Evolutionary conservation across 2,797 vertebrate genomes (phyloP).

Genomic region (Silurus aristotelis): DNA sequence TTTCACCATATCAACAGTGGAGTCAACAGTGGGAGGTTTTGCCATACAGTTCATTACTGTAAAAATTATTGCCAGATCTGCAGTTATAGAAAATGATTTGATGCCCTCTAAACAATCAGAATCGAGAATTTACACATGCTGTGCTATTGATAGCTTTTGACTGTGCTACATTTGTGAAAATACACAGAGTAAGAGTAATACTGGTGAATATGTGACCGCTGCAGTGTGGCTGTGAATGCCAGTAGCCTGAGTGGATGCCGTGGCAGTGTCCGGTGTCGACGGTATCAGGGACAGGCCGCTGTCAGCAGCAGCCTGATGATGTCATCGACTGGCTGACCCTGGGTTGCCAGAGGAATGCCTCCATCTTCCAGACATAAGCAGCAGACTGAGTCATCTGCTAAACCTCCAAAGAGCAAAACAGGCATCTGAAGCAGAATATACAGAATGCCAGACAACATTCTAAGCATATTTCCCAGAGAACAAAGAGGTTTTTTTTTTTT

Average conservation of each 20-base stretch:
- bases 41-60: neutral
- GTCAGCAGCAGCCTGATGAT: slow-evolving; percentile 51
- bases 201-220: slow-evolving; percentile 24
- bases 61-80: neutral
- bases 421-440: slow-evolving; percentile 8
- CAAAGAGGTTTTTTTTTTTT: neutral
- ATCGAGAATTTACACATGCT: neutral
- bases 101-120: neutral
- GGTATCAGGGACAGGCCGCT: slow-evolving; percentile 45
- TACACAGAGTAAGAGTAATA: neutral
- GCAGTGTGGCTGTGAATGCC: slow-evolving; percentile 25
- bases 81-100: neutral
- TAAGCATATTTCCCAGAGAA: slow-evolving; percentile 28
- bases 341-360: slow-evolving; percentile 46
- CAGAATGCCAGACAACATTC: slow-evolving; percentile 27
- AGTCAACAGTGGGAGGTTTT: no score
- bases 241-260: slow-evolving; percentile 31
- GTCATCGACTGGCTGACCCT: slow-evolving; percentile 46
- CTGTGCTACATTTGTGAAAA: neutral
- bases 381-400: neutral
- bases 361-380: neutral
- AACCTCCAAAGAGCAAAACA: neutral
- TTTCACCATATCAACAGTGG: neutral
- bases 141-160: neutral
- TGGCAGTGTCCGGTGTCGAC: slow-evolving; percentile 36